Conservation (phyloP, 2,888 invertebrate species). For the Acleris emargana region DNA sequence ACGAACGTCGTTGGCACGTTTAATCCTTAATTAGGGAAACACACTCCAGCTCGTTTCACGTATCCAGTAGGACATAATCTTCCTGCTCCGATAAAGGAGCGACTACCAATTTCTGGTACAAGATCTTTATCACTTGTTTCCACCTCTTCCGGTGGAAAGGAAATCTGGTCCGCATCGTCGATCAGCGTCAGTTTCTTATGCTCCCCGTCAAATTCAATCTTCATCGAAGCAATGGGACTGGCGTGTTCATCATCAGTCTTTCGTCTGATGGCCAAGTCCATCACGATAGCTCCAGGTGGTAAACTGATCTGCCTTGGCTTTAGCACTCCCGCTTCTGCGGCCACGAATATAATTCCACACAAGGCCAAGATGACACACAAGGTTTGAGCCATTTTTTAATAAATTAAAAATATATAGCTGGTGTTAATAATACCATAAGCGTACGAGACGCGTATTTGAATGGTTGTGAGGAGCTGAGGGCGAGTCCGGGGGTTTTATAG, state of each 20-base stretch:
- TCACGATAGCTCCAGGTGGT: slow-evolving; percentile 41
- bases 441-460: slow-evolving; percentile 35
- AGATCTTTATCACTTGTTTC: slow-evolving; percentile 17
- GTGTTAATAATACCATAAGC: slow-evolving; percentile 30
- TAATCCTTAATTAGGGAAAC: slow-evolving; percentile 45
- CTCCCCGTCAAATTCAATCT: slow-evolving; percentile 37
- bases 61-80: slow-evolving; percentile 47
- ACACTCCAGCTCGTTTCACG: slow-evolving; percentile 43
- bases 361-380: slow-evolving; percentile 14
- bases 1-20: not conserved
- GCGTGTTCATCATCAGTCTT: slow-evolving; percentile 25
- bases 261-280: slow-evolving; percentile 44
- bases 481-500: slow-evolving; percentile 19
- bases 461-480: slow-evolving; percentile 28
- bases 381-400: slow-evolving; percentile 23
- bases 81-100: slow-evolving; percentile 41
- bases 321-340: slow-evolving; percentile 15
- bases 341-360: slow-evolving; percentile 17
- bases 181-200: slow-evolving; percentile 23
- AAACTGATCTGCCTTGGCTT: slow-evolving; percentile 35
- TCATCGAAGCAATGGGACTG: slow-evolving; percentile 38
- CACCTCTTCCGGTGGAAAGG: slow-evolving; percentile 18
- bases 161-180: slow-evolving; percentile 25
- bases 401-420: slow-evolving; percentile 18
- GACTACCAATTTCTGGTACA: slow-evolving; percentile 40